These are phyloP conservation scores for Melanargia galathea DNA, from an alignment of 2,888 invertebrate species.

Conservation along the genomic window DNA sequence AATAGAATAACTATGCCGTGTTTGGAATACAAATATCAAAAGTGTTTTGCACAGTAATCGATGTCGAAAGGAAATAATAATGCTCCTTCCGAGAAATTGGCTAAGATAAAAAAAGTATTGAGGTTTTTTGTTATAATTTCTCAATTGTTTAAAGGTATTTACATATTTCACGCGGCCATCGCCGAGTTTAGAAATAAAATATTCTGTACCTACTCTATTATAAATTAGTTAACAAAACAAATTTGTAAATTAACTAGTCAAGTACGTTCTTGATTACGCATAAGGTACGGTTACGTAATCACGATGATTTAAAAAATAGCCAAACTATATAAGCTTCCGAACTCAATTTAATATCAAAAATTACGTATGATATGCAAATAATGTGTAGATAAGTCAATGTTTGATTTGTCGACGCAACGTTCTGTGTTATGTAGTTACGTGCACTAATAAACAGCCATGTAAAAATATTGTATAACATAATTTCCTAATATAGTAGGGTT, in stretches of 20 bases:
- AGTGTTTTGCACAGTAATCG: slow-evolving; percentile 12
- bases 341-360: neutral
- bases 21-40: slow-evolving; percentile 10
- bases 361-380: neutral
- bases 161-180: neutral
- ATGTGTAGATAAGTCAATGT: neutral
- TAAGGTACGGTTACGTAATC: too few relatives aligned
- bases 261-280: too few relatives aligned
- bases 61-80: neutral
- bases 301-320: too few relatives aligned
- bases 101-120: neutral
- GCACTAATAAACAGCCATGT: neutral
- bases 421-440: neutral
- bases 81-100: neutral
- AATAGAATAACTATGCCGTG: slow-evolving; percentile 11
- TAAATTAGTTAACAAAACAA: too few relatives aligned
- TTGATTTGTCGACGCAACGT: neutral
- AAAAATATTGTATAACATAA: neutral
- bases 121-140: neutral
- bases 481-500: neutral
- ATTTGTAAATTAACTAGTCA: too few relatives aligned
- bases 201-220: neutral
- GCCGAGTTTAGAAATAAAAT: neutral
- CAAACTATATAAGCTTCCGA: too few relatives aligned
- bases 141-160: neutral